Evolutionary conservation across 1,140 invertebrate species (phyloP).

Genomic region (Drosophila subobscura): DNA sequence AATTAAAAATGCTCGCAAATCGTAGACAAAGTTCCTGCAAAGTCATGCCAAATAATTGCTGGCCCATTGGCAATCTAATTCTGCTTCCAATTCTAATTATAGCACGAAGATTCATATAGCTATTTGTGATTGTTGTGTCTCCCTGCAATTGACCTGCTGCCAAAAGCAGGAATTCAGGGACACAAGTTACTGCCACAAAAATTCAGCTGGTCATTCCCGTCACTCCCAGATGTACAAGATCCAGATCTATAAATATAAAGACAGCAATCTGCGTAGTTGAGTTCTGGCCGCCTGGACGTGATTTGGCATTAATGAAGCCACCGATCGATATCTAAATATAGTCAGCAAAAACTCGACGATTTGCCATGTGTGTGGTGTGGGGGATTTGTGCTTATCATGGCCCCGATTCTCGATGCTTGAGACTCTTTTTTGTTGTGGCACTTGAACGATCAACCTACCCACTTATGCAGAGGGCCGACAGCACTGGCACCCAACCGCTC

Average conservation of each 20-base stretch:
- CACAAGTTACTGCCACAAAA: too few species aligned
- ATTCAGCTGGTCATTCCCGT: slow-evolving; percentile 4
- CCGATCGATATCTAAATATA: slow-evolving; percentile 33
- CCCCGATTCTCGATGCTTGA: slow-evolving; percentile 37
- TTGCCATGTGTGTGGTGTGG: neutral
- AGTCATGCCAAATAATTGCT: slow-evolving; percentile 31
- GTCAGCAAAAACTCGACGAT: slow-evolving; percentile 21
- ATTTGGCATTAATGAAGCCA: slow-evolving; percentile 26
- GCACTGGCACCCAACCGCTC: slow-evolving; percentile 93
- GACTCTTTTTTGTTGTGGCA: slow-evolving; percentile 1
- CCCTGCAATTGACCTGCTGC: slow-evolving; percentile 18
- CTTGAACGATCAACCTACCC: slow-evolving; percentile 85
- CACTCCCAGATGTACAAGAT: neutral
- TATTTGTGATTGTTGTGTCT: too few species aligned
- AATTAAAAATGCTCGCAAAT: slow-evolving; percentile 4
- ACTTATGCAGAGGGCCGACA: slow-evolving; percentile 93
- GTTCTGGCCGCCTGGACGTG: slow-evolving; percentile 14
- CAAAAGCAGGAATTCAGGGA: slow-evolving; percentile 22
- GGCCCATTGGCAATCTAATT: slow-evolving; percentile 3
- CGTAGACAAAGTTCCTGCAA: too few species aligned
- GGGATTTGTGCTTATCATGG: slow-evolving; percentile 60
- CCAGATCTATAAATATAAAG: slow-evolving; percentile 16
- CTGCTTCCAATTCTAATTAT: slow-evolving; percentile 39
- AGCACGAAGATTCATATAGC: neutral
- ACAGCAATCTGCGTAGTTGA: too few species aligned